These are phyloP conservation scores for Myrmecobius fasciatus DNA, from an alignment of 2,113 vertebrate species.

Conservation along the genomic window DNA sequence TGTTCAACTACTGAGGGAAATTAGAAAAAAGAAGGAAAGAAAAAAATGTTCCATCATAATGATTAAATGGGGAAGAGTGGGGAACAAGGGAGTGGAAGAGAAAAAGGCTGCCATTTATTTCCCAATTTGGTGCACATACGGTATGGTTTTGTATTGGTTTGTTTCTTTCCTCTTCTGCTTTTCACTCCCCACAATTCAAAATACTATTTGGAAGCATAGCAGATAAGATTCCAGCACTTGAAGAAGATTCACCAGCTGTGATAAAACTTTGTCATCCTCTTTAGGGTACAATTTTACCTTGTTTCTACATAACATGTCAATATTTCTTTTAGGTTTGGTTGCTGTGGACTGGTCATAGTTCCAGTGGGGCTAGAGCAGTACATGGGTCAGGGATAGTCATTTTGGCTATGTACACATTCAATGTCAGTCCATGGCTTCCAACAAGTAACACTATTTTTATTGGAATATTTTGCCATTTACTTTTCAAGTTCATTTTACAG, in stretches of 20 bases:
- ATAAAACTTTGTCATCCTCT: conserved; percentile 88
- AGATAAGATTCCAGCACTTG: conserved; percentile 92
- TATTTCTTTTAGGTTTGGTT: conserved; percentile 91
- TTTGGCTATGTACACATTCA: conserved; percentile 99
- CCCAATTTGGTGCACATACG: conserved; percentile 93
- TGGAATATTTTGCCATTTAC: too few relatives aligned
- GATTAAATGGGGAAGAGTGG: conserved; percentile 80
- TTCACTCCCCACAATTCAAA: conserved; percentile 86
- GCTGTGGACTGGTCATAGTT: conserved; percentile 97
- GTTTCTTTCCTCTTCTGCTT: conserved; percentile 86
- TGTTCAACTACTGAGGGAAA: conserved; percentile 86
- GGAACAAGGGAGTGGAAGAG: conserved; percentile 81
- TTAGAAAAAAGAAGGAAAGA: too few relatives aligned
- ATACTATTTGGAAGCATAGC: conserved; percentile 90
- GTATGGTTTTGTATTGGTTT: conserved; percentile 86
- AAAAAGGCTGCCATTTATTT: conserved; percentile 87
- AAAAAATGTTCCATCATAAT: conserved; percentile 82
- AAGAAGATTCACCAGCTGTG: conserved; percentile 89
- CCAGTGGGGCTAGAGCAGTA: conserved; percentile 94
- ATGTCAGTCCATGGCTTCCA: conserved; percentile 99
- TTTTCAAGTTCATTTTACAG: too few relatives aligned
- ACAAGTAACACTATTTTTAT: conserved; percentile 95
- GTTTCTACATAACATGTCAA: conserved; percentile 89
- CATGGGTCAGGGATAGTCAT: conserved; percentile 97
- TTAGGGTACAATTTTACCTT: conserved; percentile 85